Conservation (phyloP, 2,888 invertebrate species). For the Congeria kusceri region DNA sequence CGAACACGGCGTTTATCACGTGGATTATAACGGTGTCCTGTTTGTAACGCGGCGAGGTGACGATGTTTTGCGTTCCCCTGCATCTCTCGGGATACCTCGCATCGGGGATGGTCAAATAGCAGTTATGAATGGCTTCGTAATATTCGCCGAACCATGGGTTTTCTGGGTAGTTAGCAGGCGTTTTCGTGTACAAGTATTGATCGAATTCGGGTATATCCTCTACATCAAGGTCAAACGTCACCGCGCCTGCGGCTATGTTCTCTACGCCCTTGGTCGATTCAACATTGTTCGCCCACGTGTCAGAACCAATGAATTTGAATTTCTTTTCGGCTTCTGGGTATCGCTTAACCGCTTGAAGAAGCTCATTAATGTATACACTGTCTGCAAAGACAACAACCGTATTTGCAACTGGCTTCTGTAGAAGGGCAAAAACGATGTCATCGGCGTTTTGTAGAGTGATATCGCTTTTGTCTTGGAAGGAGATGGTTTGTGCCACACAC, state of each 20-base stretch:
- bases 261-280: constrained; percentile 69
- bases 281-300: constrained; percentile 76
- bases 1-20: constrained; percentile 83
- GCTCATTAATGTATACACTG: constrained; percentile 69
- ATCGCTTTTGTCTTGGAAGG: constrained; percentile 70
- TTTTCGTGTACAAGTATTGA: constrained; percentile 74
- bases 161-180: constrained; percentile 77
- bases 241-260: constrained; percentile 64
- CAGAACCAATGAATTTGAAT: constrained; percentile 78
- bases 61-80: constrained; percentile 60
- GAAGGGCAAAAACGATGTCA: constrained; percentile 69
- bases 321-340: constrained; percentile 65
- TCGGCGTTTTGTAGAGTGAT: constrained; percentile 75
- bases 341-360: constrained; percentile 74
- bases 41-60: constrained; percentile 68
- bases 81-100: constrained; percentile 65
- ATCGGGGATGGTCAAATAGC: constrained; percentile 76
- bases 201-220: constrained; percentile 77
- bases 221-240: constrained; percentile 76
- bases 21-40: constrained; percentile 80
- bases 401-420: constrained; percentile 79
- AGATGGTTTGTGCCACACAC: constrained; percentile 79
- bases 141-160: constrained; percentile 86
- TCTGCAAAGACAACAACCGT: constrained; percentile 80
- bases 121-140: constrained; percentile 84